A percentile compares a stretch with the other conserved stretches of the same genome.
These are phyloP conservation scores for Lepidochrysops patricia DNA, from an alignment of 2,888 invertebrate species.

Conservation along the genomic window DNA sequence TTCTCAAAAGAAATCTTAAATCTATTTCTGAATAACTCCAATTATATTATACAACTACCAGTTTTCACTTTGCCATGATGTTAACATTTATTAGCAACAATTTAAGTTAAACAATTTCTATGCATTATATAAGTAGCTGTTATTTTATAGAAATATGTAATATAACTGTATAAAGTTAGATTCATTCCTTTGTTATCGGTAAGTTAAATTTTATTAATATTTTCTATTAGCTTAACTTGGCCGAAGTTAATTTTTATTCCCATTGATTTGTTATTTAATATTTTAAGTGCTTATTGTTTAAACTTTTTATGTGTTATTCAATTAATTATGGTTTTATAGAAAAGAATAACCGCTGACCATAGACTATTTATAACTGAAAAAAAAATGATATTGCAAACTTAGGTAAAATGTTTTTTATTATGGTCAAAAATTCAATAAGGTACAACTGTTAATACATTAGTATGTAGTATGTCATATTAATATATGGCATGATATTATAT, in stretches of 20 bases:
- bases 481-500: not conserved
- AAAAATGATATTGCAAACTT: too few relatives aligned
- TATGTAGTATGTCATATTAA: not conserved
- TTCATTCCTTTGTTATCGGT: constrained; percentile 5
- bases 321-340: not conserved
- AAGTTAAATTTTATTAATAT: constrained; percentile 2
- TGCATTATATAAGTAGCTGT: not conserved
- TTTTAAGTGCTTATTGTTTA: not conserved
- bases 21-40: not conserved
- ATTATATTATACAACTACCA: not conserved
- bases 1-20: too few relatives aligned
- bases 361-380: too few relatives aligned
- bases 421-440: not conserved
- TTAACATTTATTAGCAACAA: not conserved
- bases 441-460: not conserved
- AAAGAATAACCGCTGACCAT: not conserved
- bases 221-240: not conserved
- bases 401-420: not conserved
- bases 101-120: constrained; percentile 2
- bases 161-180: not conserved
- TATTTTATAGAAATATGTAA: not conserved
- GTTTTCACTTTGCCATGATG: not conserved
- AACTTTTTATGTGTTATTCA: not conserved
- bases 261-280: constrained; percentile 32
- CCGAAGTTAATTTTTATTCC: constrained; percentile 5